Base-by-base conservation (phyloP, 2,888 invertebrate species). In the Criorhina ranunculi region DNA sequence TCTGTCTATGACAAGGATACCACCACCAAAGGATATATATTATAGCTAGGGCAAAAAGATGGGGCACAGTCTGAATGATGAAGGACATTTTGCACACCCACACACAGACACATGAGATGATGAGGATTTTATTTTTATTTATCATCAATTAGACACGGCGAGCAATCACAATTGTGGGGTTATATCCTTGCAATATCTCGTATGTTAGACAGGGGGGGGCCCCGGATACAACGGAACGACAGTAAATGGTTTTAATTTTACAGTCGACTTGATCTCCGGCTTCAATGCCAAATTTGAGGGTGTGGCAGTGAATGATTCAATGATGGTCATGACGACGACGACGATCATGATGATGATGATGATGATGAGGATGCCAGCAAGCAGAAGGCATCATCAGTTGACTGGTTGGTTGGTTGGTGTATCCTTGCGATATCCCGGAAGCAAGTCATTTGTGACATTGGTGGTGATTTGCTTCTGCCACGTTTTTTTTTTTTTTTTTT, bases 81-180 rank as follows among this genome's bases (percentile, higher is more conserved):
- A 73, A 78, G 77, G 72, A 78, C 78, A 66, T 53, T 67, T 73
- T 33, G 24, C 46, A 37, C 40, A 31, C 72, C 29, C 57, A 17
- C 60, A 70, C 70, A 69, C 57, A 17, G 53, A 70, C 70, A 69
- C 31, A 69, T 62, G 73, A 51, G 64, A 55, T 62, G 60, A 60
- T 73, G 83, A 69, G 24, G 55, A 57, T 46, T 59, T 75, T 49
- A 9, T 57, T 80, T 86, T 75, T 80, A 86, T 87, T 88, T 86
- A 87, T 88, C 88, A 88, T 89, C 90, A 91, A 91, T 91, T 91
- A 91, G 90, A 88, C 88, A 89, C 88, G 89, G 89, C 79, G 80
- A 85, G 70, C 85, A 85, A 76, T 80, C 85, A 80, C 85, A 70
- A 85, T 66, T 70, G 69, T 83, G 73, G 83, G 79, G 83, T 67